A percentile compares a stretch with the other conserved stretches of the same genome.
phyloP scores from a whole-genome alignment of 2,797 vertebrate species.

The Hylomyscus alleni region DNA sequence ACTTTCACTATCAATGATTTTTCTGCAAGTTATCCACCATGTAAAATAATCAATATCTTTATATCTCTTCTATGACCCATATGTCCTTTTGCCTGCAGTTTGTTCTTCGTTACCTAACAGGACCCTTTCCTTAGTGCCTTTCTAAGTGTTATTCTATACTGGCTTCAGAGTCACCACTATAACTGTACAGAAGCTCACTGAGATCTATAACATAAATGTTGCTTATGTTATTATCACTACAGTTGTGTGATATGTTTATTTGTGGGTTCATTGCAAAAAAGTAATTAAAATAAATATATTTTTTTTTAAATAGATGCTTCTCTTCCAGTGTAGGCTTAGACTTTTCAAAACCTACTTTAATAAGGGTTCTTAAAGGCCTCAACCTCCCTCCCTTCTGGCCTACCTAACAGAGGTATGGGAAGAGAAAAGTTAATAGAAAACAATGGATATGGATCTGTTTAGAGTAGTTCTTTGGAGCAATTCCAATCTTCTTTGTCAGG shows the following conservation, averaged over 20 bases:
- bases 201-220: background rate
- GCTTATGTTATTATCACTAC: background rate
- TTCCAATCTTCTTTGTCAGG: background rate
- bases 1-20: background rate
- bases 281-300: background rate
- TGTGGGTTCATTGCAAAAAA: background rate
- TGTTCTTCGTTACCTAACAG: background rate
- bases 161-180: background rate
- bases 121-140: no score
- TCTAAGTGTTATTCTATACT: background rate
- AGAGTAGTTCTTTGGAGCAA: background rate
- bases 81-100: background rate
- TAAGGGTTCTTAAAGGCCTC: background rate
- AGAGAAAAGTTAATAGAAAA: background rate
- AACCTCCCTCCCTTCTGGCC: background rate
- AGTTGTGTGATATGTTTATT: background rate
- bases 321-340: background rate
- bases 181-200: background rate
- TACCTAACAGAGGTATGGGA: background rate
- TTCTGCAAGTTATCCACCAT: background rate
- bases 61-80: background rate
- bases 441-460: background rate
- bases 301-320: background rate
- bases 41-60: background rate
- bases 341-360: background rate